Conservation (phyloP, 2,888 invertebrate genomes). For the Disparrhopalites patrizii region DNA sequence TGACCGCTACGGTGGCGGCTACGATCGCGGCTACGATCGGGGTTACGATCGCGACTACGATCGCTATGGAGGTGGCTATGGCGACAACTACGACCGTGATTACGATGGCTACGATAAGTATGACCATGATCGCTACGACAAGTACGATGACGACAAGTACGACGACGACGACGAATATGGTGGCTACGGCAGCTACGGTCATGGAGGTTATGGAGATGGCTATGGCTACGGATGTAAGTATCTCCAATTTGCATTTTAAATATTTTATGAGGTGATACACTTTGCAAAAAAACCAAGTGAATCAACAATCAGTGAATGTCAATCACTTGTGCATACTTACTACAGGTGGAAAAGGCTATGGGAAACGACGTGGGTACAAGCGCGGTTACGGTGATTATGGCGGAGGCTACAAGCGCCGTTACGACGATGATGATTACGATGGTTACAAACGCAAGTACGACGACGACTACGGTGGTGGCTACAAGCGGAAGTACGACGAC, state of each 20-base stretch:
- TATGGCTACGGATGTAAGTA: not conserved
- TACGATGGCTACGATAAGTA: not conserved
- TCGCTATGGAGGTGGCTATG: conserved; percentile 6
- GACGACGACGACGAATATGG: not conserved
- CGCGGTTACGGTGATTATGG: not conserved
- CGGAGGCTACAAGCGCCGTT: not conserved
- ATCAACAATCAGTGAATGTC: too few relatives aligned
- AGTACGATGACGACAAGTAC: not conserved
- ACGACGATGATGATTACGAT: not conserved
- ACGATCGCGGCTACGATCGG: not conserved
- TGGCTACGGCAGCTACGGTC: not conserved
- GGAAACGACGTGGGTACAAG: not conserved
- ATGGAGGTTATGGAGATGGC: not conserved
- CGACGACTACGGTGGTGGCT: not conserved
- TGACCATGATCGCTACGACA: not conserved
- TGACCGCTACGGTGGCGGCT: not conserved
- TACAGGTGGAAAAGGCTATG: too few relatives aligned
- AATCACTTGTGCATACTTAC: too few relatives aligned
- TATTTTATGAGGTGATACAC: too few relatives aligned
- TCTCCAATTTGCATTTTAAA: too few relatives aligned
- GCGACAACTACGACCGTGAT: not conserved
- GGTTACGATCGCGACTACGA: not conserved
- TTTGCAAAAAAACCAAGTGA: too few relatives aligned
- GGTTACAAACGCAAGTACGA: too few relatives aligned
- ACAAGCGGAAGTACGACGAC: not conserved